Evolutionary conservation across 2,113 vertebrate species (phyloP), one percentile per base, ranked within the genome.

Genomic region (Aplodontia rufa): DNA sequence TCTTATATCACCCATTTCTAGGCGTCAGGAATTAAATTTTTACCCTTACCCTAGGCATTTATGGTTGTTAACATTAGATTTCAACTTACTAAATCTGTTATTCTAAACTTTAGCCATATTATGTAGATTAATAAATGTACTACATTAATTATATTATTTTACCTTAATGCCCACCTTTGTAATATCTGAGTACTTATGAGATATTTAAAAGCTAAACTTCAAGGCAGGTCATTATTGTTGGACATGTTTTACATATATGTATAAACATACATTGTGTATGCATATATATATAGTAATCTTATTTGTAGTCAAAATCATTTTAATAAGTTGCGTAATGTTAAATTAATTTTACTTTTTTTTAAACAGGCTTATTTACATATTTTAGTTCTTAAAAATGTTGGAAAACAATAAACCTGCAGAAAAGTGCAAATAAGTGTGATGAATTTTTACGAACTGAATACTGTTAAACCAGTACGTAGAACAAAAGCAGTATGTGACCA

Each of bases 81-180:
- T 76, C 72, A 81, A 68, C 4, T 37, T 85, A 81, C 4, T 71
- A 81, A 62, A 30, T 94, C 60, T 66, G 37, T 55, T 84, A 83
- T 16, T 90, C 17, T 35, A 78, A 71, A 66, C 30, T 82, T 78
- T 58, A 82, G 32, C 40, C 14, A 32, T 92, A 88, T 66, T 45
- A 51, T 51, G 37, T 58, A 86, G 40, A 7, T 90, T 68, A 75
- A 24, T 75, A 45, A 60, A 72, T 42, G 80, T 12, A 72, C 9
- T 80, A 32, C 12, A 86, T 95, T 81, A 89, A 40, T 14, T 81
- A 62, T 80, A n/a, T 93, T 51, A 42, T 60, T 78, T 91, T 91
- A 71, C 60, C 11, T 69, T 75, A 37, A 40, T n/a, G n/a, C n/a
- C 3, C 20, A 85, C 68, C 16, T 91, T 71, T 93, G 76, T 94